These are phyloP conservation scores for Cybosia mesomella DNA, from an alignment of 2,888 invertebrate genomes.

Conservation along the genomic window DNA sequence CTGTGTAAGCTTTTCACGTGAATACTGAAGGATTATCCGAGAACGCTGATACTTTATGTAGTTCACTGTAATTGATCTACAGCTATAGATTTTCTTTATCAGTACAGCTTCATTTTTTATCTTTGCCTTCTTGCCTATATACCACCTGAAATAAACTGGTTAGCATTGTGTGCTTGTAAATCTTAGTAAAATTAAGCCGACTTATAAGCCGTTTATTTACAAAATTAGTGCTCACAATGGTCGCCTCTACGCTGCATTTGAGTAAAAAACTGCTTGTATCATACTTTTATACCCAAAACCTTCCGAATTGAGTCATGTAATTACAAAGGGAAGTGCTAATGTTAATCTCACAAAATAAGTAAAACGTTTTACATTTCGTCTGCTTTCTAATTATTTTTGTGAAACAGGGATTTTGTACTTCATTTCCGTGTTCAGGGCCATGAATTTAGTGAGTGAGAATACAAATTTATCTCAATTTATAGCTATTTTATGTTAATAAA, in stretches of 20 bases:
- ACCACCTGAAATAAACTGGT: not conserved
- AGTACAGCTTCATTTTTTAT: too few species aligned
- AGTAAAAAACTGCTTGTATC: not conserved
- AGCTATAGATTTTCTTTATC: too few species aligned
- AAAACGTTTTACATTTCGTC: constrained; percentile 17
- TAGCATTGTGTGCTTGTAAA: not conserved
- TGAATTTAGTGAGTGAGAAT: constrained; percentile 32
- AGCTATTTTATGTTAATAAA: constrained; percentile 21
- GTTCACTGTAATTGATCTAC: not conserved
- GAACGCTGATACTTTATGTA: not conserved
- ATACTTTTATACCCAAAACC: constrained; percentile 6
- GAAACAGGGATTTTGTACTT: constrained; percentile 40
- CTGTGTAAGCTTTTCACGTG: constrained; percentile 11
- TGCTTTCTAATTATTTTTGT: constrained; percentile 41
- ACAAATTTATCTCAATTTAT: constrained; percentile 44
- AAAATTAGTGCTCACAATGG: not conserved
- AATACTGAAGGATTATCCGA: constrained; percentile 1
- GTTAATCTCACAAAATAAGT: constrained; percentile 13
- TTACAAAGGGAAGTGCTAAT: constrained; percentile 16
- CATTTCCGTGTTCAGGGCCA: constrained; percentile 39
- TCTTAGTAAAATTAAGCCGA: not conserved
- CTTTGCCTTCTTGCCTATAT: too few species aligned
- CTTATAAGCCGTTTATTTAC: not conserved
- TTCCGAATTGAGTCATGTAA: constrained; percentile 3
- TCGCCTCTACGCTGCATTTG: not conserved